Evolutionary conservation across 2,113 vertebrate species (phyloP).

Genomic region (Takifugu bimaculatus): DNA sequence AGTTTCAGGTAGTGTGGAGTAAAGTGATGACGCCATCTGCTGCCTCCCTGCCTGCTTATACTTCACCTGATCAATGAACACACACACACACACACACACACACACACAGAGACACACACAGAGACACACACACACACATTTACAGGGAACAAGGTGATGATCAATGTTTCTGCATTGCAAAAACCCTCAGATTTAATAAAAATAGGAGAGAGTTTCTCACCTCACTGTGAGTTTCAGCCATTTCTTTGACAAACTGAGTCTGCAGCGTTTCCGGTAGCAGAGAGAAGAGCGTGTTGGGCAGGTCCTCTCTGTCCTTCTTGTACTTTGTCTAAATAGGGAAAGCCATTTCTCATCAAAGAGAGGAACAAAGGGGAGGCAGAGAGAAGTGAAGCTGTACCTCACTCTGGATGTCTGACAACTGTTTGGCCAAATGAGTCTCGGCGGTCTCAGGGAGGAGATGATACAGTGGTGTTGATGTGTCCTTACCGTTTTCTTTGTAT

Average conservation of each 20-base stretch:
- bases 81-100: constrained; percentile 13
- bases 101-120: neutral
- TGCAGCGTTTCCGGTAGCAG: constrained; percentile 56
- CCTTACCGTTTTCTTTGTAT: constrained; percentile 49
- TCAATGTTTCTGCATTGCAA: too few species aligned
- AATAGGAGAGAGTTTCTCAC: constrained; percentile 9
- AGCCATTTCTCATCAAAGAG: neutral
- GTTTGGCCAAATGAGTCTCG: constrained; percentile 54
- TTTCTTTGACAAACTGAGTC: constrained; percentile 53
- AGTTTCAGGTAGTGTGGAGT: constrained; percentile 85
- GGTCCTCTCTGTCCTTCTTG: constrained; percentile 49
- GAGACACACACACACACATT: too few species aligned
- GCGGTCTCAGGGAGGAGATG: constrained; percentile 53
- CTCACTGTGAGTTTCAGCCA: constrained; percentile 47
- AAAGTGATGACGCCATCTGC: constrained; percentile 74
- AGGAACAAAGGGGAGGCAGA: neutral
- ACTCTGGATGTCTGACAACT: constrained; percentile 62
- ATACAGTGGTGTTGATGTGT: constrained; percentile 33
- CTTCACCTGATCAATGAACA: constrained; percentile 72
- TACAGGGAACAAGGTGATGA: too few species aligned
- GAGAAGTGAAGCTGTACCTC: constrained; percentile 33
- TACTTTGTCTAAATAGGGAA: constrained; percentile 30
- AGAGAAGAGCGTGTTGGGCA: constrained; percentile 33
- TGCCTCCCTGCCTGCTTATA: constrained; percentile 82
- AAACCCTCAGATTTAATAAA: too few species aligned